phyloP scores from a whole-genome alignment of 2,888 invertebrate genomes.

The Apodemia duryi region DNA sequence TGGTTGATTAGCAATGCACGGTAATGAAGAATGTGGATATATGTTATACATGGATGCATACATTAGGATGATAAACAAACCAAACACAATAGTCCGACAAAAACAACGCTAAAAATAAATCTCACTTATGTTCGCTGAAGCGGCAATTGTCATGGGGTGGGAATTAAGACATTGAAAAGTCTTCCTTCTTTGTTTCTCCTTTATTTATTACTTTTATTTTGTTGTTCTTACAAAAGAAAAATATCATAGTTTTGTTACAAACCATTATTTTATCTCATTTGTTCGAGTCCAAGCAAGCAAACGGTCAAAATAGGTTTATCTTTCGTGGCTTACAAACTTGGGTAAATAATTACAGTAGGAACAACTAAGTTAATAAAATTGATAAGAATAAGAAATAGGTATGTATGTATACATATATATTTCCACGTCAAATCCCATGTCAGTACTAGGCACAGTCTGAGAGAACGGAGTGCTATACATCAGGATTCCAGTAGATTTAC shows the following conservation, averaged over 20 bases:
- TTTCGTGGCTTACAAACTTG: neutral
- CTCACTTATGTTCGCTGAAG: conserved; percentile 29
- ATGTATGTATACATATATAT: neutral
- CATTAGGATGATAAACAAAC: conserved; percentile 19
- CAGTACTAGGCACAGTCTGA: too few species aligned
- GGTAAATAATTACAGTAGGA: neutral
- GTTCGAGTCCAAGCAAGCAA: neutral
- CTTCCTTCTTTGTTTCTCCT: conserved; percentile 25
- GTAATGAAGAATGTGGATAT: too few species aligned
- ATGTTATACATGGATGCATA: neutral
- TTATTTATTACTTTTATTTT: conserved; percentile 21
- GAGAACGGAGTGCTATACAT: too few species aligned
- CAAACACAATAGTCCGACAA: conserved; percentile 25
- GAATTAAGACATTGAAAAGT: conserved; percentile 28
- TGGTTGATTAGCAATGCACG: too few species aligned
- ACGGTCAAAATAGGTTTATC: neutral
- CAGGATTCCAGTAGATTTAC: too few species aligned
- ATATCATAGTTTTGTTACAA: neutral
- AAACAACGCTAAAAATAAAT: conserved; percentile 30
- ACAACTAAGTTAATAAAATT: too few species aligned
- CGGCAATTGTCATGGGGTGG: conserved; percentile 28
- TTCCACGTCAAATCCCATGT: neutral
- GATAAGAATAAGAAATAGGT: too few species aligned
- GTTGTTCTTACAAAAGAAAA: neutral
- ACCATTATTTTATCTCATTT: neutral